Evolutionary conservation across 2,113 vertebrate genomes (phyloP), one percentile per base, ranked within the genome.

Genomic region (Tachycineta bicolor): DNA sequence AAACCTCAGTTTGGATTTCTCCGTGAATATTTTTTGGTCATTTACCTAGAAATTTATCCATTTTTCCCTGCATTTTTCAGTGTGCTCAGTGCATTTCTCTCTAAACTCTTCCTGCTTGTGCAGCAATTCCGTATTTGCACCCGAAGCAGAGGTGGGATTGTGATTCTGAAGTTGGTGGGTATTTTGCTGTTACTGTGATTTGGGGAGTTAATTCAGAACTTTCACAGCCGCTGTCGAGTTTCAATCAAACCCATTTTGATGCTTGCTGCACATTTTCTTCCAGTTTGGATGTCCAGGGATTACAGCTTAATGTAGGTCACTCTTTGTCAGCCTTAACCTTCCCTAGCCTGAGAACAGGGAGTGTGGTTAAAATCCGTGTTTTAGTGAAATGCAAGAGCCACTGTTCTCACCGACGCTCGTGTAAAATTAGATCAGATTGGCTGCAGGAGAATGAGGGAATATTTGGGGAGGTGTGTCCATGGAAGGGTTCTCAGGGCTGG

Each of bases 381-480:
- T 70, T 75, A 58, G 24, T 87, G 46, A 29, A 56, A 12, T 46
- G 25, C 29, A 39, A 55, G 90, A 93, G 80, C 46, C 4, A 0
- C 41, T 53, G 65, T 47, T 74, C 79, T 76, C 82, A 53, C 55
- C 92, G 53, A 3, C 16, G 47, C 43, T 77, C 19, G 1, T 41
- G 43, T 46, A 31, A 81, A 96, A 85, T 63, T 59, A 43, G 78
- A 89, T 69, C 26, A 87, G 59, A n/a, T 89, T 87, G 93, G 84
- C 93, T 94, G 29, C 59, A 73, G 92, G 79, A 96, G 73, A 52
- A 33, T 47, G 94, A 53, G 90, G 41, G 70, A 70, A 65, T 87
- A 24, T 3, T 41, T 74, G 34, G 90, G 88, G 80, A 69, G 68
- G 41, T 88, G 76, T 92, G 65, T 25, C 44, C 3, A 5, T 37